Evolutionary conservation across 1,140 invertebrate species (phyloP), one percentile per base, ranked within the genome.

Genomic region (Diuraphis noxia): DNA sequence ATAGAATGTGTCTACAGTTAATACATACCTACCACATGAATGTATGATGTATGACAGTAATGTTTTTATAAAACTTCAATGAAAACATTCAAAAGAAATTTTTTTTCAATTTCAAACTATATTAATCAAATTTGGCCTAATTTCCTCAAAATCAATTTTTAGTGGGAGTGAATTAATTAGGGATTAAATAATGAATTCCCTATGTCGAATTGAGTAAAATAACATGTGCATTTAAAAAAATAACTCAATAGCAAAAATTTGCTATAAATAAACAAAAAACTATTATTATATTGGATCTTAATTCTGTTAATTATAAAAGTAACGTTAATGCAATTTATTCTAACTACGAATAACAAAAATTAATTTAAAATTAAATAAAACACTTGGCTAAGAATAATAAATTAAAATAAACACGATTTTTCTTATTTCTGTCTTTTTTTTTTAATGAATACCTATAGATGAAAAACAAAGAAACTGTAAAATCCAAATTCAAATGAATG

Each of bases 401-500:
- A 46, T n/a, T 5, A 23, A 34, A 46, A 46, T 46, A 46, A 85
- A 46, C 30, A 43, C 5, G 1, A 34, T 49, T 46, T 63, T 41
- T 10, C 10, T 85, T 49, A 34, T 49, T 46, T 85, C n/a, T 21
- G 19, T 10, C 3, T 41, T 41, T 82, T 8, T 81, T 81, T 82
- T 85, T 85, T 85, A 41, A 85, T 34, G n/a, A n/a, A 6, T 34
- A 17, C 34, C n/a, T n/a, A n/a, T n/a, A n/a, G n/a, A 85, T 46
- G 82, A 85, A 85, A 85, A 85, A 34, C n/a, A 85, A 85, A 34
- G n/a, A n/a, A 85, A 34, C 36, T 85, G 17, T 34, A 85, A 46
- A 46, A 30, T n/a, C 46, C 82, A 85, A 85, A n/a, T 1, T 6
- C 30, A 34, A 82, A 82, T 82, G 46, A 34, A 25, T 23, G 1